Evolutionary conservation across 2,888 invertebrate genomes (phyloP).

Genomic region (Helobdella robusta): DNA sequence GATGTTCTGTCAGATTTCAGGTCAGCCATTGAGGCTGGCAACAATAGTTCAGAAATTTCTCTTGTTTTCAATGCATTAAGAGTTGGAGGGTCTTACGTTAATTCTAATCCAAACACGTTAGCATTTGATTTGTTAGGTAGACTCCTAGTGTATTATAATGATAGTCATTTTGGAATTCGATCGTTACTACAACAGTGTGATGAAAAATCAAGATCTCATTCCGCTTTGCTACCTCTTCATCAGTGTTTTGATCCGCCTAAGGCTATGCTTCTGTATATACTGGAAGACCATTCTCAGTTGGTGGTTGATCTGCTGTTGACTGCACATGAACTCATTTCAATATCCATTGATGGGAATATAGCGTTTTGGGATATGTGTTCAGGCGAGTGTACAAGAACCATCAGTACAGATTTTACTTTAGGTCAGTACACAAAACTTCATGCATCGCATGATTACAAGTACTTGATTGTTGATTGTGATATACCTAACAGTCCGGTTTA

Average conservation of each 20-base stretch:
- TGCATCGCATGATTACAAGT: constrained; percentile 31
- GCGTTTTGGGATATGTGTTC: constrained; percentile 34
- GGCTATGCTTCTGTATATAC: constrained; percentile 34
- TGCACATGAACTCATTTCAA: constrained; percentile 33
- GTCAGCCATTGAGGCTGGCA: constrained; percentile 26
- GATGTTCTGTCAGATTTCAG: constrained; percentile 78
- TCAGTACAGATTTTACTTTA: constrained; percentile 28
- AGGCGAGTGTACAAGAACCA: constrained; percentile 32
- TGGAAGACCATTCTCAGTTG: constrained; percentile 35
- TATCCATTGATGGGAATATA: constrained; percentile 35
- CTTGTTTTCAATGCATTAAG: constrained; percentile 33
- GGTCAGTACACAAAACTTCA: constrained; percentile 31
- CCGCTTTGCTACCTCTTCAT: constrained; percentile 35
- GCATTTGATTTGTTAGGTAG: constrained; percentile 83
- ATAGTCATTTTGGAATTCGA: constrained; percentile 63
- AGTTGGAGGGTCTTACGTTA: constrained; percentile 34
- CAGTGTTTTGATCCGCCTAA: constrained; percentile 36
- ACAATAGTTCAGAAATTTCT: constrained; percentile 27
- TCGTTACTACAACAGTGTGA: constrained; percentile 79
- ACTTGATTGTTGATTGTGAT: constrained; percentile 35
- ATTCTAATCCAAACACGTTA: constrained; percentile 49
- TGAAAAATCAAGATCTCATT: constrained; percentile 67
- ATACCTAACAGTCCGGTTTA: constrained; percentile 30
- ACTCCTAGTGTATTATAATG: constrained; percentile 74
- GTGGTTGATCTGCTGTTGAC: constrained; percentile 35